Base-by-base conservation (phyloP, 2,888 invertebrate genomes). In the Chaitophorus viminalis region DNA sequence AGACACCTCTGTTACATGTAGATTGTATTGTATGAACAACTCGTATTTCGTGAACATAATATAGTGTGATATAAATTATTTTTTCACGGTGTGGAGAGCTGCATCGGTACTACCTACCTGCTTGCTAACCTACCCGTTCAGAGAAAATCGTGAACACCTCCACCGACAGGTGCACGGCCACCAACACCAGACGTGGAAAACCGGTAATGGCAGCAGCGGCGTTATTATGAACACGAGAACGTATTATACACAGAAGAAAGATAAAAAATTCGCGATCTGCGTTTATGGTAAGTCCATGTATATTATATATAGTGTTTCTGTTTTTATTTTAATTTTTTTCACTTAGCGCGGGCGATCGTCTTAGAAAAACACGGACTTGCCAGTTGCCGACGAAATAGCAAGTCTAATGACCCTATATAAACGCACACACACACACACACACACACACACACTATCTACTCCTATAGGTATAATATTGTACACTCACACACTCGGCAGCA, bases 391-490 rank as follows among this genome's bases (percentile, higher is more conserved):
- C 70, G 29, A 31, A 46, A 82, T 70, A 39, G 52, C 72, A 52
- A 82, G 82, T 82, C 72, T 82, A 82, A 82, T 74, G 82, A 82
- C 82, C 82, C 72, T 39, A 46, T 46, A 46, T 9, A 46, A 9
- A 17, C n/a, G 17, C 17, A 29, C 8, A 11, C 5, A 39, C 21
- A 74, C 3, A 33, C 8, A 33, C 36, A 29, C 18, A 74, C 29
- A 36, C 74, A 36, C 39, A n/a, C 74, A 29, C 11, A 74, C 39
- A 74, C 39, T 9, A 9, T 21, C 1, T 9, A 25, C 21, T 21
- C 60, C 21, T 60, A 21, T 6, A n/a, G 9, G 52, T 54, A 70
- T 11, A 54, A 33, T 33, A 46, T 52, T 18, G 25, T 9, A 52
- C 52, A 31, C 31, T 18, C 25, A 39, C 29, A 52, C 52, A 31